These are phyloP conservation scores for Tillus elongatus DNA, from an alignment of 2,888 invertebrate genomes.

Conservation along the genomic window DNA sequence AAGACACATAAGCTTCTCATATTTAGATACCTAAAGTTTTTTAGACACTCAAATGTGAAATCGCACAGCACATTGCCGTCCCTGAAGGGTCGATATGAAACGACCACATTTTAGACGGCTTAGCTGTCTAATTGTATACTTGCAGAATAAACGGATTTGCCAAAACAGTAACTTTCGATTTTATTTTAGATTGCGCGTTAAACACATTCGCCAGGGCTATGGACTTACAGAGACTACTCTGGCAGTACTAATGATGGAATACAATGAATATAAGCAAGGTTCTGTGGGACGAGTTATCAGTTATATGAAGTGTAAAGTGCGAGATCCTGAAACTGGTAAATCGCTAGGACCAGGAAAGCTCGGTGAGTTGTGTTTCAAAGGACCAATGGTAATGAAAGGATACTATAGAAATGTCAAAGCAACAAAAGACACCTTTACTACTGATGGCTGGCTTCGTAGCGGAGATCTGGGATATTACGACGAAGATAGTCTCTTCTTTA, in stretches of 20 bases:
- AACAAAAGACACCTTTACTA: slow-evolving; percentile 55
- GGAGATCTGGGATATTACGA: slow-evolving; percentile 82
- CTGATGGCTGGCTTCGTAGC: slow-evolving; percentile 66
- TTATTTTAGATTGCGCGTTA: slow-evolving; percentile 40
- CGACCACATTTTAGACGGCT: too few species aligned
- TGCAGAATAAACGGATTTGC: too few species aligned
- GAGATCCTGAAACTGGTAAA: slow-evolving; percentile 52
- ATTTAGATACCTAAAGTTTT: too few species aligned
- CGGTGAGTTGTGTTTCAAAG: slow-evolving; percentile 13
- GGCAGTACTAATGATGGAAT: slow-evolving; percentile 30
- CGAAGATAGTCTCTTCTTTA: slow-evolving; percentile 63
- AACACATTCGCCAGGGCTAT: slow-evolving; percentile 57
- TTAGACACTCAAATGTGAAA: too few species aligned
- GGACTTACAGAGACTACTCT: slow-evolving; percentile 66
- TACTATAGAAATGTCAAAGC: slow-evolving; percentile 63
- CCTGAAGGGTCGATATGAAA: too few species aligned
- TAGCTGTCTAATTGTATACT: too few species aligned
- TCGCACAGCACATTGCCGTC: too few species aligned
- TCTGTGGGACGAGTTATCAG: slow-evolving; percentile 13
- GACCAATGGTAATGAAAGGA: slow-evolving; percentile 56
- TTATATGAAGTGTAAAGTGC: slow-evolving; percentile 51
- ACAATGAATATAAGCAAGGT: slow-evolving; percentile 4
- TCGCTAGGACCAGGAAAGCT: slow-evolving; percentile 45
- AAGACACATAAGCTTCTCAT: too few species aligned
- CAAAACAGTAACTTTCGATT: too few species aligned